These are phyloP conservation scores for Phortica variegata DNA, from an alignment of 1,140 invertebrate species.

Conservation along the genomic window DNA sequence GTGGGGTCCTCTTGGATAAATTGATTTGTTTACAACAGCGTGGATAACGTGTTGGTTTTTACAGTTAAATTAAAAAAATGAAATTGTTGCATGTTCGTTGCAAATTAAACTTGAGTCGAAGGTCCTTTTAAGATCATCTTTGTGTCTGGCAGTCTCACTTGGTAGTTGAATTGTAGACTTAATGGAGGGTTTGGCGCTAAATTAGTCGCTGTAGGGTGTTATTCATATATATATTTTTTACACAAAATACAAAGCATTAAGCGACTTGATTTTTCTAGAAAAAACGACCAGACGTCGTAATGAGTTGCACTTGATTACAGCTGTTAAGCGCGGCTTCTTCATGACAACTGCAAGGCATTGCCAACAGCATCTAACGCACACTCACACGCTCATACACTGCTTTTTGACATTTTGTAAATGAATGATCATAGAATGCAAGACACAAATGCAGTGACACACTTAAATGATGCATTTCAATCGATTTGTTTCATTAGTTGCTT, in stretches of 20 bases:
- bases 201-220: slow-evolving; percentile 20
- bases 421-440: not conserved
- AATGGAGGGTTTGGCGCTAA: slow-evolving; percentile 38
- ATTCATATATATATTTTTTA: slow-evolving; percentile 1
- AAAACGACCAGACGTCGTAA: too few relatives aligned
- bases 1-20: slow-evolving; percentile 36
- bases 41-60: slow-evolving; percentile 50
- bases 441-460: slow-evolving; percentile 37
- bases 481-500: slow-evolving; percentile 16
- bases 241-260: too few relatives aligned
- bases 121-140: slow-evolving; percentile 6
- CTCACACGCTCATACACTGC: too few relatives aligned
- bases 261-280: too few relatives aligned
- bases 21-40: slow-evolving; percentile 47
- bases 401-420: too few relatives aligned
- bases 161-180: slow-evolving; percentile 23
- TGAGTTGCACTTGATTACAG: too few relatives aligned
- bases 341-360: too few relatives aligned
- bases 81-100: slow-evolving; percentile 46
- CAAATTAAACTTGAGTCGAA: slow-evolving; percentile 37
- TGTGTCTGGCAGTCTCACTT: slow-evolving; percentile 1
- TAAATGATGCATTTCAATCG: slow-evolving; percentile 14
- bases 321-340: too few relatives aligned
- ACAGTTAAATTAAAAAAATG: slow-evolving; percentile 52
- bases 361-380: too few relatives aligned